Evolutionary conservation across 2,888 invertebrate species (phyloP), one percentile per base, ranked within the genome.

Genomic region (Athalia cordata): DNA sequence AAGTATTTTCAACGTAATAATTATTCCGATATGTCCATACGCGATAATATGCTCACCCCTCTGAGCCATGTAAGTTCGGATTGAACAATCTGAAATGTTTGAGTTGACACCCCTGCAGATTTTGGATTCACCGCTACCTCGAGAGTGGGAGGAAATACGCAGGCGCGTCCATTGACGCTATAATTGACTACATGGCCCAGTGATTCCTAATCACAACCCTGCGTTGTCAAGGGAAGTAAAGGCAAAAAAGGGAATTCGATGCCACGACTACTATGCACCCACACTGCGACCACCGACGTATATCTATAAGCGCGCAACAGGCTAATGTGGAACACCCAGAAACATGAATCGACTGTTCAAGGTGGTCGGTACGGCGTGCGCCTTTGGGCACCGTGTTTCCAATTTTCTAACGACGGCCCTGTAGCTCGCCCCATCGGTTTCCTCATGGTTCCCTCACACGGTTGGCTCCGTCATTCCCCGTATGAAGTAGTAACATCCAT

Each of bases 281-380:
- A 55, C 55, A 55, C 72, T 45, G 52, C 13, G 13, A 61, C 43
- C 15, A 15, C 29, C n/a, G 45, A 70, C 70, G 55, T 70, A 55
- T 55, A 57, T 70, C 50, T 15, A 11, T 3, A 1, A 8, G 52
- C 75, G 45, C 47, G 75, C 75, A 75, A 75, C 75, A 75, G 75
- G 75, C 75, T 61, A 75, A 3, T 50, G 52, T 52, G 50, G 62
- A 75, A 64, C 8, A 62, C 50, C 75, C 8, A 52, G 49, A 49
- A 75, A 50, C 64, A 62, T 75, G 75, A 75, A 75, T 64, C 75
- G 62, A 50, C 62, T 59, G 55, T 72, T 43, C 43, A 8, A 43
- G 6, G 29, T 7, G 8, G 43, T n/a, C 57, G 11, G 52, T 68
- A 52, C 11, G 15, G 52, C 11, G 15, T 45, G 59, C 13, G 57